Conservation (phyloP, 2,888 invertebrate species). For the Drymonia ruficornis region DNA sequence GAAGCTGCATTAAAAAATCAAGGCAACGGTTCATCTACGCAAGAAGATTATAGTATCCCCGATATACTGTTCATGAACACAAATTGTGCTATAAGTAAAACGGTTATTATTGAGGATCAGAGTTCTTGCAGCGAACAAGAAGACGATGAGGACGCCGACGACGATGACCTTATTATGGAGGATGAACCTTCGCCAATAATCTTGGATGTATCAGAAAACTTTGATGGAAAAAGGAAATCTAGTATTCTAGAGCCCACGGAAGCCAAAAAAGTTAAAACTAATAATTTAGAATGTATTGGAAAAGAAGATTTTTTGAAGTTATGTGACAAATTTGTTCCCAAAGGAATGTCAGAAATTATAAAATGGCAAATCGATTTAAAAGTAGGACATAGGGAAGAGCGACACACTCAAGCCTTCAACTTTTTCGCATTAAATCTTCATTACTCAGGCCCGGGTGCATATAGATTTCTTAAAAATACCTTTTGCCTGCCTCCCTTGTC, state of each 20-base stretch:
- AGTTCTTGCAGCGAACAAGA: background rate
- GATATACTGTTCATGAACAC: no score
- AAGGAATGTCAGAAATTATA: conserved; percentile 22
- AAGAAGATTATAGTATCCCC: no score
- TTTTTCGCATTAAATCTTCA: conserved; percentile 29
- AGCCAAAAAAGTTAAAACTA: conserved; percentile 10
- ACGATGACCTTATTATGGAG: background rate
- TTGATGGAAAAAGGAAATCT: no score
- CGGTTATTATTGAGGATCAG: background rate
- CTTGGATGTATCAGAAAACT: no score
- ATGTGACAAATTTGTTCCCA: conserved; percentile 27
- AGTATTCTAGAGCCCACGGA: background rate
- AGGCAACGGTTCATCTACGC: no score
- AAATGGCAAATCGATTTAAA: conserved; percentile 28
- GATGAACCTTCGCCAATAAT: background rate
- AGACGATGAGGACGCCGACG: background rate
- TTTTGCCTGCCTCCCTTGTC: conserved; percentile 20
- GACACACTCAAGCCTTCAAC: conserved; percentile 21
- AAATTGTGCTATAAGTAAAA: no score
- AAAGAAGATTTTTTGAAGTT: conserved; percentile 25
- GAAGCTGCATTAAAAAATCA: no score
- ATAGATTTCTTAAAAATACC: conserved; percentile 25
- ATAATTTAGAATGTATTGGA: conserved; percentile 13
- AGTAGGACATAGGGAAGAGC: conserved; percentile 15
- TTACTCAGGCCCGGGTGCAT: conserved; percentile 24